Base-by-base conservation (phyloP, 2,113 vertebrate species). In the Lamprotornis superbus region DNA sequence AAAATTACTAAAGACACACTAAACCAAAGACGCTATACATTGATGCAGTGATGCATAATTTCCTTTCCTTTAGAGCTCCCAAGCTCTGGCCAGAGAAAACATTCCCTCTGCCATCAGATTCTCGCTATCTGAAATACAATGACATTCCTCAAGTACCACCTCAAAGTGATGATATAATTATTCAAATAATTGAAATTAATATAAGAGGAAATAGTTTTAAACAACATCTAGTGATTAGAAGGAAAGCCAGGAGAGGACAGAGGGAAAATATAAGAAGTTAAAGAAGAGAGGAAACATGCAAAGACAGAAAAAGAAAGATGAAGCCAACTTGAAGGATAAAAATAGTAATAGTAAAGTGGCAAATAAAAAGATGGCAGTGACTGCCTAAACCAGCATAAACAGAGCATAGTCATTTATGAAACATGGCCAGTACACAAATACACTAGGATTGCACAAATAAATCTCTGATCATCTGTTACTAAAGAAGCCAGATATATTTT, bases 11-110 rank as follows among this genome's bases (percentile, higher is more conserved):
- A n/a, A 42, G 15, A 27, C 73, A 71, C 15, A 39, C 2, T 44
- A 69, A 77, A 37, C 5, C 1, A 0, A 60, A 25, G 7, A n/a
- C 2, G 61, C 8, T 12, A 9, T 2, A 61, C 19, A 39, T 1
- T 25, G 64, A 77, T 44, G 13, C 35, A 76, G 22, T 52, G 33
- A 24, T 55, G 15, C 11, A 46, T 39, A 5, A 50, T 49, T 89
- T 70, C 0, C 37, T 49, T 74, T 78, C 8, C 47, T 78, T 70
- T 40, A 74, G 33, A 68, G 52, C 4, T 53, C 8, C 11, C 24
- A 92, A 44, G 7, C 2, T 35, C 17, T 42, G 21, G 15, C 21
- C 18, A 35, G n/a, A 67, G 15, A 71, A 68, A 71, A 37, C 9
- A 12, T 25, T 63, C 5, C 2, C 15, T 75, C 19, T 78, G 27